These are phyloP conservation scores for Oryzaephilus surinamensis DNA, from an alignment of 1,140 invertebrate genomes.

Conservation along the genomic window DNA sequence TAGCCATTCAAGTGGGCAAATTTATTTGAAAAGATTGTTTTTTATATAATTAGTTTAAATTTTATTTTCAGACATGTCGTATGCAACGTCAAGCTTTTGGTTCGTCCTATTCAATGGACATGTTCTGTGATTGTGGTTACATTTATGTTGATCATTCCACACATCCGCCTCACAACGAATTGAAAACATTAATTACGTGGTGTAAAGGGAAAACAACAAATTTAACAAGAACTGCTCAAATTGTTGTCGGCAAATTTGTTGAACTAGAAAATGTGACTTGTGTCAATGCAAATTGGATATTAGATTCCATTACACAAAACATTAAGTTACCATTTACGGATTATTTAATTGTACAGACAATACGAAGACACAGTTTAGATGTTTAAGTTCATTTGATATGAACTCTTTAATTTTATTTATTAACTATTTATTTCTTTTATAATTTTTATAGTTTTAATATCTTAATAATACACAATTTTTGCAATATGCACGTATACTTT, in stretches of 20 bases:
- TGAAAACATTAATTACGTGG: constrained; percentile 39
- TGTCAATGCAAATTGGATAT: constrained; percentile 39
- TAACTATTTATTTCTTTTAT: too few species aligned
- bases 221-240: constrained; percentile 34
- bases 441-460: too few species aligned
- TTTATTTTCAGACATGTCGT: constrained; percentile 37
- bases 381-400: too few species aligned
- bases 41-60: constrained; percentile 1
- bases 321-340: too few species aligned
- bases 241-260: constrained; percentile 38
- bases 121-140: constrained; percentile 37
- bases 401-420: too few species aligned
- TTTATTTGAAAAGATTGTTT: constrained; percentile 8
- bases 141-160: constrained; percentile 38
- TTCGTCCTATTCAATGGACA: constrained; percentile 35
- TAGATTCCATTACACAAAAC: constrained; percentile 35
- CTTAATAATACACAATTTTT: too few species aligned
- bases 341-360: too few species aligned
- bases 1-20: constrained; percentile 37
- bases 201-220: constrained; percentile 37
- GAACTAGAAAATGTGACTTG: constrained; percentile 28
- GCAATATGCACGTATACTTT: background rate
- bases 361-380: too few species aligned
- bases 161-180: constrained; percentile 33
- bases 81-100: constrained; percentile 41